Base-by-base conservation (phyloP, 2,888 invertebrate species). In the Cryptosula pallasiana region DNA sequence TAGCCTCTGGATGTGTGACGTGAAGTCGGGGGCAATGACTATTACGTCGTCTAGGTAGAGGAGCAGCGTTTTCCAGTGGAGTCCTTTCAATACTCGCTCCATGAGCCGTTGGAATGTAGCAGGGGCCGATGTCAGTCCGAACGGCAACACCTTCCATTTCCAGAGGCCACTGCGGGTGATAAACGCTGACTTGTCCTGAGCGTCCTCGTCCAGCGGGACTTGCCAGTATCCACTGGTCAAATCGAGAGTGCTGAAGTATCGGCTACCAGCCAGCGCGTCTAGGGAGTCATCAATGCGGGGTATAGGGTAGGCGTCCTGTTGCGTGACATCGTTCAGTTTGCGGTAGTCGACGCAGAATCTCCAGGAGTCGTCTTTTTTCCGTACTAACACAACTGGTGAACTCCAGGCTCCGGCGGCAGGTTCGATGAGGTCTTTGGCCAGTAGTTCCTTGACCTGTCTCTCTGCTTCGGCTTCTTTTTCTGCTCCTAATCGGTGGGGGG, bases 171-270 rank as follows among this genome's bases (percentile, higher is more conserved):
- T n/a, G 20, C 57, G 57, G 3, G 57, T 57, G 5, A 23, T n/a
- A 25, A 77, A 77, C n/a, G 76, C 77, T 13, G 77, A 75, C 73
- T 77, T 78, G 3, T 54, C 27, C 55, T 69, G 72, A 69, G 75
- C 76, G 9, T 72, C 69, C 25, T 69, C 71, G 5, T 72, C 71
- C 32, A 76, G 63, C 16, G 72, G 75, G 0, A 78, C 74, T 58
- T 79, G 79, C 76, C 76, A 77, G 71, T 78, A 78, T 9, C 77
- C 77, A 20, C 69, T 58, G 9, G 54, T 71, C 20, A 77, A 58
- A 71, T 78, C 78, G 9, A 78, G 71, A 1, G 72, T 72, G 23
- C 70, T 72, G 55, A 77, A 78, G 72, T 71, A 76, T 16, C 70
- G 16, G 1, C 74, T 72, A 0, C 77, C 78, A 13, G 75, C 23